phyloP scores from a whole-genome alignment of 1,140 invertebrate species.

The Bombus breviceps region DNA sequence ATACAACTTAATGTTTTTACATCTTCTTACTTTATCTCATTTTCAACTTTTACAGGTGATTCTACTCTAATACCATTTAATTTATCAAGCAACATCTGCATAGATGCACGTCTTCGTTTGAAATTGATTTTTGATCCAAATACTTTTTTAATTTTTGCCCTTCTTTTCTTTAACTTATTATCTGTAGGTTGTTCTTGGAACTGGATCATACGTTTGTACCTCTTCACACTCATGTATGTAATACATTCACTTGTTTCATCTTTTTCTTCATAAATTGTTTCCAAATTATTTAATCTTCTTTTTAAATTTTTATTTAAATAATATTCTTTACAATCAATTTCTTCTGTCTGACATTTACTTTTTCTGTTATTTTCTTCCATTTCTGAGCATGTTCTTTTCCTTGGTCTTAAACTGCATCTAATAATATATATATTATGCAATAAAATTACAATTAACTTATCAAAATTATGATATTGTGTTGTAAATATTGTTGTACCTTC shows the following conservation, averaged over 20 bases:
- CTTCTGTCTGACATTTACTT: neutral
- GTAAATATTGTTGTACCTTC: slow-evolving; percentile 69
- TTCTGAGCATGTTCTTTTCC: slow-evolving; percentile 69
- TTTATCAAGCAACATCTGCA: slow-evolving; percentile 75
- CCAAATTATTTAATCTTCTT: slow-evolving; percentile 72
- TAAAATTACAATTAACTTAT: neutral
- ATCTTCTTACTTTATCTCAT: slow-evolving; percentile 40
- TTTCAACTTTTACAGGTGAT: slow-evolving; percentile 47
- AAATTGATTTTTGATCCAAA: slow-evolving; percentile 71
- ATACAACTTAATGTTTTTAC: slow-evolving; percentile 15
- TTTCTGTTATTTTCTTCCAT: slow-evolving; percentile 57
- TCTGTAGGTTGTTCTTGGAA: slow-evolving; percentile 66
- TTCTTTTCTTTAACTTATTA: slow-evolving; percentile 76
- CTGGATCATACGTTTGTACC: slow-evolving; percentile 76
- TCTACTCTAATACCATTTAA: slow-evolving; percentile 70
- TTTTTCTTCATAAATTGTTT: slow-evolving; percentile 80
- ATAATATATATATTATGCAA: neutral
- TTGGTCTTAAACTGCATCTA: slow-evolving; percentile 76
- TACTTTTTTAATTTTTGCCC: slow-evolving; percentile 73
- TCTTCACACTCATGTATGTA: slow-evolving; percentile 72
- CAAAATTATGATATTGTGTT: neutral
- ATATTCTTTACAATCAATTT: slow-evolving; percentile 72
- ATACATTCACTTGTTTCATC: slow-evolving; percentile 63
- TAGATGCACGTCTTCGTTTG: slow-evolving; percentile 64
- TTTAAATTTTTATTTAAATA: slow-evolving; percentile 77